Base-by-base conservation (phyloP, 2,888 invertebrate genomes). In the Hybos culiciformis region DNA sequence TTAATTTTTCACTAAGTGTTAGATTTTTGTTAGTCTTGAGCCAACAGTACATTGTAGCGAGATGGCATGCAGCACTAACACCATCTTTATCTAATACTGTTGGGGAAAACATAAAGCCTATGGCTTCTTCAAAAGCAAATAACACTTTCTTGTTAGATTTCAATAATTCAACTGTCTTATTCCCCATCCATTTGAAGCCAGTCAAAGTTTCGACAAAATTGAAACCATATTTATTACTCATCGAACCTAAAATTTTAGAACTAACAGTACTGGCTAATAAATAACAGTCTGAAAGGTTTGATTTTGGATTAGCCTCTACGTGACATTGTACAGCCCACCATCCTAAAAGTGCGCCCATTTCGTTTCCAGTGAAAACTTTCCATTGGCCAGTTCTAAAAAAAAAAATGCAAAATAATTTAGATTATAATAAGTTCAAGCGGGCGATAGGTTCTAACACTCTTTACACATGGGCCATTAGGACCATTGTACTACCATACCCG, bases 111-210 rank as follows among this genome's bases (percentile, higher is more conserved):
- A 98, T 96, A 61, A 87, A 97, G 1, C 96, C 98, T 58, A 99
- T 96, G 1, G 97, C 96, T 68, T 99, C 98, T 62, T 99, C 98
- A 66, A 86, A 99, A 1, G 94, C 93, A 66, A 96, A 92, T 41
- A 98, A 62, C 0, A 94, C 85, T 9, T 70, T 66, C 55, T 87
- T 85, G 21, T 80, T 83, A 43, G 79, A 66, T 44, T 75, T 68
- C 26, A 80, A 65, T 42, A 93, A 66, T 6, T 90, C 77, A 23
- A 80, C 69, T 0, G 85, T 74, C 55, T 76, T 76, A 65, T 96
- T 97, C 5, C 77, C 97, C 88, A 99, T 94, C 96, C 96, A 99
- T 60, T 99, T 99, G 62, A 99, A 99, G 0, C 98, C 98, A 1
- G 98, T 99, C 41, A 98, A 71, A 0, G 98, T 97, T 68, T 97